Percentiles rank a stretch among this genome's conserved stretches.
Conservation (phyloP, 1,140 invertebrate genomes). For the Manduca sexta region DNA sequence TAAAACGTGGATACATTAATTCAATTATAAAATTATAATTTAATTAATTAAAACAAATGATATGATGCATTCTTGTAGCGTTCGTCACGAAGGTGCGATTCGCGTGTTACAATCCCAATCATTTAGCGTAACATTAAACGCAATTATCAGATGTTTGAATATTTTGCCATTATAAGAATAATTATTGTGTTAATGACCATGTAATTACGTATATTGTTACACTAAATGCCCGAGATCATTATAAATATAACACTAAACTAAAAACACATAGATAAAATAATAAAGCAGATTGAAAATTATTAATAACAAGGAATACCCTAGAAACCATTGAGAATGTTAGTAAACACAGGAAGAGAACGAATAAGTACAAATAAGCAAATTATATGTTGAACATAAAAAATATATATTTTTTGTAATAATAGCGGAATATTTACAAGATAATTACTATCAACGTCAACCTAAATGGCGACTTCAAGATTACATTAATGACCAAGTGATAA, state of each 20-base stretch:
- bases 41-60: constrained; percentile 73
- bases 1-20: constrained; percentile 44
- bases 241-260: constrained; percentile 46
- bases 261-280: constrained; percentile 36
- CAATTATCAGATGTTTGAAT: not conserved
- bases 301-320: constrained; percentile 16
- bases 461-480: constrained; percentile 16
- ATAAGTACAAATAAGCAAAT: not conserved
- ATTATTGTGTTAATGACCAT: not conserved
- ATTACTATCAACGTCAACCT: constrained; percentile 4
- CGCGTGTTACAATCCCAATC: constrained; percentile 28
- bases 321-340: constrained; percentile 17
- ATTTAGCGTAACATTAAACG: constrained; percentile 19
- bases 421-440: constrained; percentile 15
- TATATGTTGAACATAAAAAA: constrained; percentile 7
- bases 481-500: constrained; percentile 24
- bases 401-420: constrained; percentile 4
- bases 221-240: not conserved
- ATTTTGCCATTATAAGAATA: not conserved
- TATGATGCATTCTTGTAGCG: constrained; percentile 74
- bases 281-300: constrained; percentile 30
- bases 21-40: constrained; percentile 54
- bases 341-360: constrained; percentile 15
- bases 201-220: not conserved
- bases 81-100: constrained; percentile 39